Evolutionary conservation across 2,888 invertebrate species (phyloP).

Genomic region (Clitarchus hookeri): DNA sequence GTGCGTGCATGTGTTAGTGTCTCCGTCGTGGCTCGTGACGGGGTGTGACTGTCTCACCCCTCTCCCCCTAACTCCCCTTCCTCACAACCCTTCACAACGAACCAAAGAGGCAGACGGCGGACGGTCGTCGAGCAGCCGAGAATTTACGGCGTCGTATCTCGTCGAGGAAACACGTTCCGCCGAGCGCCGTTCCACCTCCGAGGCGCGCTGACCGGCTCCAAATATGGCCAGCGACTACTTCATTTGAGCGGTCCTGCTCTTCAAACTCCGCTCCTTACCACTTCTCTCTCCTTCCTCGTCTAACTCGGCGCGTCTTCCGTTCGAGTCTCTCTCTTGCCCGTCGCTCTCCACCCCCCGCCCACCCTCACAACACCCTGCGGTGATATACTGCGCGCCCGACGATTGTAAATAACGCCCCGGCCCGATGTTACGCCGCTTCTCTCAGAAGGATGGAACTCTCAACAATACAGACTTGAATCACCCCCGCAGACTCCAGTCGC

Average conservation of each 20-base stretch:
- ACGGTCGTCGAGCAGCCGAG: not conserved
- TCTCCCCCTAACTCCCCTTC: too few species aligned
- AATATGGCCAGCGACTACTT: constrained; percentile 6
- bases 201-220: not conserved
- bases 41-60: too few species aligned
- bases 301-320: not conserved
- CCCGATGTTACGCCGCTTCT: too few species aligned
- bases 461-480: too few species aligned
- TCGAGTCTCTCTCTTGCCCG: not conserved
- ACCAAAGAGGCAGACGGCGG: not conserved
- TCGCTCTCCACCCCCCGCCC: too few species aligned
- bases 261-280: not conserved
- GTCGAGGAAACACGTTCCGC: not conserved
- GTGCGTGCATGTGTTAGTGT: too few species aligned
- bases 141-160: constrained; percentile 6
- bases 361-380: too few species aligned
- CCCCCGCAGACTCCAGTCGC: too few species aligned
- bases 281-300: not conserved
- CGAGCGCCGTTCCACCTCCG: not conserved
- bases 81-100: not conserved
- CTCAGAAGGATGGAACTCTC: too few species aligned
- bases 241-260: constrained; percentile 7
- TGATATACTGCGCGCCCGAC: too few species aligned
- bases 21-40: too few species aligned
- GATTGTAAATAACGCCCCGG: too few species aligned